Evolutionary conservation across 2,888 invertebrate species (phyloP), one percentile per base, ranked within the genome.

Genomic region (Lacanobia oleracea): DNA sequence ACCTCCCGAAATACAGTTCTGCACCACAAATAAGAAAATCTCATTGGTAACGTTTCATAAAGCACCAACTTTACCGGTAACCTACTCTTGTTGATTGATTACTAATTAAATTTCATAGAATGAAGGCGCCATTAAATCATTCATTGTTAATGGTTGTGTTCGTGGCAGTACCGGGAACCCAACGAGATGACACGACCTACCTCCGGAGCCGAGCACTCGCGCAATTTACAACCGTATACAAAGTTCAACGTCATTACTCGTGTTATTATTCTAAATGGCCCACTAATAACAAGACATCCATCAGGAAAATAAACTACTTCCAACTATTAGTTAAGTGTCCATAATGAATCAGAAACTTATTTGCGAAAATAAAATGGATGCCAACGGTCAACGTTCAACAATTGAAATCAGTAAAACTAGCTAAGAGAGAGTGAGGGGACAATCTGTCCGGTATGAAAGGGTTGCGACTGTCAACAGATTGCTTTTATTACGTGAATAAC

Each of bases 401-500:
- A 43, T 50, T 72, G 48, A 45, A 67, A 82, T 82, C 57, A 65
- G 66, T 72, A 62, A 56, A 53, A 33, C 43, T 23, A 18, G 21
- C 33, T 40, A 50, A 53, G 61, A 33, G 40, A 18, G 60, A 59
- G 48, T 60, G 72, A 74, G 61, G 75, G 71, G 76, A 75, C 79
- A 75, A 84, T 86, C 84, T 87, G 83, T 85, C 70, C 72, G 53
- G 72, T 76, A 75, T 72, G 80, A 86, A 77, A 88, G 82, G 82
- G 79, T 81, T 77, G 81, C 68, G 78, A 87, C 84, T 89, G 88
- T 86, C 87, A 88, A 86, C 87, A 87, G 86, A 91, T 89, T 89
- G 88, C 86, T 86, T 89, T 90, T 90, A 93, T 93, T 92, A 93
- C 88, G 87, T 88, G 91, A 90, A 92, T 91, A 91, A 91, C 88